phyloP scores from a whole-genome alignment of 2,797 vertebrate genomes.

The Scolopax rusticola region DNA sequence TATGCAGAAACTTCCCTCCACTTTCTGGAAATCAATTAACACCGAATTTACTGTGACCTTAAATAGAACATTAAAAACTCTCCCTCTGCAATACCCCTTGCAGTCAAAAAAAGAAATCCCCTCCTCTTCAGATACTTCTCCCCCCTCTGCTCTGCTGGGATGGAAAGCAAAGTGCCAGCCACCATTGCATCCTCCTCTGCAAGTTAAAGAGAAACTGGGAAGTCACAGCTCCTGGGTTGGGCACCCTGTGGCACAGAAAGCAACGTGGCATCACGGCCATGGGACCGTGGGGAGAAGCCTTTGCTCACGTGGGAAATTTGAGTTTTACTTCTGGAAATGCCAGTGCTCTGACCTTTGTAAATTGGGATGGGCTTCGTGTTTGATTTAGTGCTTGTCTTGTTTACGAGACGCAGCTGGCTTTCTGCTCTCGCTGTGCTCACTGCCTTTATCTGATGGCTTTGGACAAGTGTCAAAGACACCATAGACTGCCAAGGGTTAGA shows the following conservation, averaged over 20 bases:
- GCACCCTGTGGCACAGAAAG: accelerated
- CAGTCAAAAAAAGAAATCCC: neutral
- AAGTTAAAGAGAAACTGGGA: neutral
- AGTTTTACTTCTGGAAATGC: neutral
- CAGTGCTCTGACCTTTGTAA: conserved; percentile 9
- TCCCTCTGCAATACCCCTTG: neutral
- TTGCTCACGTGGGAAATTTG: neutral
- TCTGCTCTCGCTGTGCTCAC: neutral
- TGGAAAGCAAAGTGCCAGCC: neutral
- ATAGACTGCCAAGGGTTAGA: neutral
- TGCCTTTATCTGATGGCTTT: conserved; percentile 21
- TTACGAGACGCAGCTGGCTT: neutral
- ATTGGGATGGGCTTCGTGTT: neutral
- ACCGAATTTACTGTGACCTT: neutral
- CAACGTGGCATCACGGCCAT: accelerated
- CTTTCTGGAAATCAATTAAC: neutral
- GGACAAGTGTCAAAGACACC: conserved; percentile 47
- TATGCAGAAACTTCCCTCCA: neutral
- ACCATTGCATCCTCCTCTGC: accelerated
- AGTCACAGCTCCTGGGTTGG: accelerated
- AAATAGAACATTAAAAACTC: neutral
- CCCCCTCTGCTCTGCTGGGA: neutral
- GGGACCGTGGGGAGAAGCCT: neutral
- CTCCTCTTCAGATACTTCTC: neutral
- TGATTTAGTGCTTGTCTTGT: neutral